Base-by-base conservation (phyloP, 2,888 invertebrate species). In the Caenorhabditis imperialis region DNA sequence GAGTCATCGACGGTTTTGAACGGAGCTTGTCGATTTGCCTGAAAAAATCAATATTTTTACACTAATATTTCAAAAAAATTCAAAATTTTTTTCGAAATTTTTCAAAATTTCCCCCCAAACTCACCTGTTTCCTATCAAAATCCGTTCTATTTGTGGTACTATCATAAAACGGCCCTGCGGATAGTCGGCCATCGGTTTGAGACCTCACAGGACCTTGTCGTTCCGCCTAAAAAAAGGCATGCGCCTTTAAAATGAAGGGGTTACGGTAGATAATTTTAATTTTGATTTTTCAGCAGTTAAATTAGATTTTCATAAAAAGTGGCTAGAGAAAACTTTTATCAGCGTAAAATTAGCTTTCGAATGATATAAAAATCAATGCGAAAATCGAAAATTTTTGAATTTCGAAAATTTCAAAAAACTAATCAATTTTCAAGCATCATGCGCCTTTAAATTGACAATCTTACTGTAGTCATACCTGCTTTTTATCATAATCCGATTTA, bases 401-500 rank as follows among this genome's bases (percentile, higher is more conserved):
- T n/a, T n/a, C n/a, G n/a, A n/a, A n/a, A n/a, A n/a, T n/a, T n/a
- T 30, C 7, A 7, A 30, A 30, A 30, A 30, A 30, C 10, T 30
- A 30, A 30, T 30, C 10, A 10, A 7, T 30, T 30, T 30, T 30
- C 30, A 30, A 10, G 10, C n/a, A n/a, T n/a, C n/a, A n/a, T n/a
- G n/a, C n/a, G n/a, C n/a, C n/a, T n/a, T n/a, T n/a, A n/a, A n/a
- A n/a, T n/a, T n/a, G n/a, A n/a, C n/a, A 30, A 7, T 30, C 30
- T 30, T 30, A 7, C 30, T 30, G 7, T 6, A 30, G 7, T 10
- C 30, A 10, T 30, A 55, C 71, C 65, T 65, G 45, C 54, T 63
- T 75, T 14, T 38, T 38, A n/a, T 62, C 42, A 20, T 50, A 75
- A 62, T 70, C 70, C 2, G 62, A 45, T 23, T 63, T 45, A 25